Conservation (phyloP, 2,113 vertebrate genomes). For the Microcebus jonahi region DNA sequence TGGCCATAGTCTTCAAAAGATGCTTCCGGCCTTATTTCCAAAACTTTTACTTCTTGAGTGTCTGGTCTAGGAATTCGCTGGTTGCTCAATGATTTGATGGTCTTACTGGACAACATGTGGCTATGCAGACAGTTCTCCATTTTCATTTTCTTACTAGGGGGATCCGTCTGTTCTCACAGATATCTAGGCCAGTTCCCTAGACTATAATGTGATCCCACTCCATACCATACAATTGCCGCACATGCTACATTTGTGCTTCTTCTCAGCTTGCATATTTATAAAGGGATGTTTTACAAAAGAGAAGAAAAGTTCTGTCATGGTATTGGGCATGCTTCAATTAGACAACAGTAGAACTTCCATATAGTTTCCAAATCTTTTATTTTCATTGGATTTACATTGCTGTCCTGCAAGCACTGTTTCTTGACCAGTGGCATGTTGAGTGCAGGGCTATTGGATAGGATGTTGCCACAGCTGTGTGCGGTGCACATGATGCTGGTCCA, state of each 20-base stretch:
- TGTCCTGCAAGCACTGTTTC: conserved; percentile 95
- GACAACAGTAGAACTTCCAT: conserved; percentile 97
- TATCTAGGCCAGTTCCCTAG: too few species aligned
- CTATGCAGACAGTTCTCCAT: too few species aligned
- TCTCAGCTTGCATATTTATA: conserved; percentile 99
- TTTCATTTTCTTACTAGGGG: too few species aligned
- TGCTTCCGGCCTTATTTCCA: conserved; percentile 82
- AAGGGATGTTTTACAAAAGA: conserved; percentile 99
- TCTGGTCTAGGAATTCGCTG: conserved; percentile 59
- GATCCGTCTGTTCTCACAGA: too few species aligned
- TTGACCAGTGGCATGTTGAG: conserved; percentile 98
- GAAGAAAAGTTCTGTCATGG: conserved; percentile 85
- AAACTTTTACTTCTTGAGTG: conserved; percentile 81
- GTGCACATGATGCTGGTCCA: too few species aligned
- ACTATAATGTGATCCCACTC: too few species aligned
- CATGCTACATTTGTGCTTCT: conserved; percentile 94
- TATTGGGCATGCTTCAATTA: conserved; percentile 98
- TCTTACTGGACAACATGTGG: too few species aligned
- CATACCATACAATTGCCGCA: too few species aligned
- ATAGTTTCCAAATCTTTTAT: conserved; percentile 94
- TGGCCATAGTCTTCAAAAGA: conserved; percentile 82
- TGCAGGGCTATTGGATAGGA: conserved; percentile 86
- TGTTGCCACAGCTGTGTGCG: too few species aligned
- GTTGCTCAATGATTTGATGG: not conserved
- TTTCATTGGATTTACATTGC: conserved; percentile 93